These are phyloP conservation scores for Nannoperca obscura DNA, from an alignment of 2,797 vertebrate genomes.

Conservation along the genomic window DNA sequence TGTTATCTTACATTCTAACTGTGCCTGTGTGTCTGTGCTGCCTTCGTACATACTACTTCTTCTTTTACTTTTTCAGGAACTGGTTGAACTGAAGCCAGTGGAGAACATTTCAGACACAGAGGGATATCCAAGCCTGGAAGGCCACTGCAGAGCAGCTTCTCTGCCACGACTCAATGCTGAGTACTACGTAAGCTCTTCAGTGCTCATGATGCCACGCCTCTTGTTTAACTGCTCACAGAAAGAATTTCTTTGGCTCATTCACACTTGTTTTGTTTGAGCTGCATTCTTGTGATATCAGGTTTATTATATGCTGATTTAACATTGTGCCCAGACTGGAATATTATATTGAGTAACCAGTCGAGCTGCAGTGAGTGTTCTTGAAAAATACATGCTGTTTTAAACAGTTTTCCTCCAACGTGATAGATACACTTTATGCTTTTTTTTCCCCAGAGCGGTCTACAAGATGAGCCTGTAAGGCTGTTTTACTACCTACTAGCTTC, in stretches of 20 bases:
- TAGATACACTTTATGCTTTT: not conserved
- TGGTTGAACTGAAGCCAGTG: constrained; percentile 90
- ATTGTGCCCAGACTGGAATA: not conserved
- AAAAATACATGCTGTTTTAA: not conserved
- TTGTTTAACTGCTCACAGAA: constrained; percentile 1
- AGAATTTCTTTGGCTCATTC: not conserved
- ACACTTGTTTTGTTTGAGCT: not conserved
- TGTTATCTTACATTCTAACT: not conserved
- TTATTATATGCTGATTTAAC: not conserved
- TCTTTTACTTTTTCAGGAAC: constrained; percentile 79
- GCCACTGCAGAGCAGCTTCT: constrained; percentile 92
- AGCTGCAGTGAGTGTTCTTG: not conserved
- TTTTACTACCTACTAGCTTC: not conserved
- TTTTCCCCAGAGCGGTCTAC: not conserved
- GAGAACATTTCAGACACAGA: constrained; percentile 86
- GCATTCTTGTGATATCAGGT: not conserved
- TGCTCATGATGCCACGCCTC: not conserved
- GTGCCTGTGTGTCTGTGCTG: not conserved
- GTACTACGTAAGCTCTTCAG: constrained; percentile 88
- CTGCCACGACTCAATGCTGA: constrained; percentile 95
- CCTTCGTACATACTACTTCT: not conserved
- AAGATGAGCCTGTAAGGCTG: not conserved
- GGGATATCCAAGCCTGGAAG: constrained; percentile 89
- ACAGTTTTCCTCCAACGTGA: not conserved
- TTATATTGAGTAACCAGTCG: not conserved